Evolutionary conservation across 2,888 invertebrate genomes (phyloP), one percentile per base, ranked within the genome.

Genomic region (Zygaena filipendulae): DNA sequence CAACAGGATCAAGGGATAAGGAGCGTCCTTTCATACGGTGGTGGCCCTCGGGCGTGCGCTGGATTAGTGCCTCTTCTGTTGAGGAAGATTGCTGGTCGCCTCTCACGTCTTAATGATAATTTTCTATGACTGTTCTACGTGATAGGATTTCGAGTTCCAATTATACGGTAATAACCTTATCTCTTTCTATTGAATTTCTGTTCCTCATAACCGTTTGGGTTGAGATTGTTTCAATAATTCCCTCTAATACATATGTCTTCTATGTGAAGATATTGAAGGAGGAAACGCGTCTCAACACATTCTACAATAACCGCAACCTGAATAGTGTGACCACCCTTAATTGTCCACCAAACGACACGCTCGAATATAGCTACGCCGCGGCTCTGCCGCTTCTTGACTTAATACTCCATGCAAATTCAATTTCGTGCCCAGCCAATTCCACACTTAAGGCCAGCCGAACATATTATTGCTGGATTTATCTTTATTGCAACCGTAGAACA

Each of bases 1-100:
- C 80, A 81, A 79, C 75, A 59, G 80, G 79, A 77, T 80, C 75
- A 79, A 77, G 71, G 77, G 79, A 79, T 79, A 75, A 75, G 74
- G 68, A 66, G 59, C 66, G 70, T 75, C 77, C 75, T 75, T 71
- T 66, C 66, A 70, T 70, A 67, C 62, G 54, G 59, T 43, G 48
- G 66, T 72, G 69, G 72, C 74, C 77, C 75, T 71, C 61, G 45
- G 74, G 75, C 68, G 53, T 47, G n/a, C n/a, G 7, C 45, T 50
- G 72, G 79, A 75, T 77, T 77, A 79, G 58, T 49, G 49, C 45
- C 58, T 56, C 54, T 59, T 59, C 58, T 53, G 49, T 52, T 49
- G 55, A 51, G 42, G 56, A 64, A 67, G 68, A 74, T 75, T 74
- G 67, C 64, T 54, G 49, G 53, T 56, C 58, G 53, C 55, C 55